Evolutionary conservation across 2,113 vertebrate genomes (phyloP).

Genomic region (Plectropomus leopardus): DNA sequence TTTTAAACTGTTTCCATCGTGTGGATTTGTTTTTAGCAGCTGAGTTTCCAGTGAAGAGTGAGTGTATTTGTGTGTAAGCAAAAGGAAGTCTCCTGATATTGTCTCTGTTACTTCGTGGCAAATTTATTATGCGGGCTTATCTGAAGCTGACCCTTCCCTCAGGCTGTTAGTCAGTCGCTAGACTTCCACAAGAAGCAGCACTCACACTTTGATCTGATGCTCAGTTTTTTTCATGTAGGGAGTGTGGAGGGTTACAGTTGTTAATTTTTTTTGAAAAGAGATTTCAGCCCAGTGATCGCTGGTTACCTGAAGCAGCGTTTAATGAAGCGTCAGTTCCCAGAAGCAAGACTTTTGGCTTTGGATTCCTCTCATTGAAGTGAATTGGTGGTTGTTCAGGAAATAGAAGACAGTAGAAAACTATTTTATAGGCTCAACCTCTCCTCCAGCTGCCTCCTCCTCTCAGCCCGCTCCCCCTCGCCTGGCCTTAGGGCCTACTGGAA

Average conservation of each 20-base stretch:
- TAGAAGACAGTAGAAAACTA: slow-evolving; percentile 21
- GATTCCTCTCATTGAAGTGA: background rate
- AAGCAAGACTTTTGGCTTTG: background rate
- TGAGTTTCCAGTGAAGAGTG: slow-evolving; percentile 56
- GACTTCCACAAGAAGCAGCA: slow-evolving; percentile 13
- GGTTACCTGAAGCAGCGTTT: background rate
- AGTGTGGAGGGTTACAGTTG: background rate
- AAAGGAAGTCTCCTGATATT: slow-evolving; percentile 64
- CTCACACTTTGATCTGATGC: background rate
- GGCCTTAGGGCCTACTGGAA: slow-evolving; percentile 74
- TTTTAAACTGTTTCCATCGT: slow-evolving; percentile 34
- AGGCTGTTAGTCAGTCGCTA: slow-evolving; percentile 20
- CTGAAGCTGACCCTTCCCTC: slow-evolving; percentile 50
- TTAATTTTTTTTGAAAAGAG: background rate
- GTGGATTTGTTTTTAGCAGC: slow-evolving; percentile 25
- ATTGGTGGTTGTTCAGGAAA: background rate
- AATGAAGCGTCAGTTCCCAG: background rate
- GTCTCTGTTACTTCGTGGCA: slow-evolving; percentile 65
- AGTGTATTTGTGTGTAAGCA: slow-evolving; percentile 75
- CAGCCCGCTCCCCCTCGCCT: slow-evolving; percentile 28
- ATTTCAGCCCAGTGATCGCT: background rate
- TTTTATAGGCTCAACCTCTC: slow-evolving; percentile 39
- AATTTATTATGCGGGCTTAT: slow-evolving; percentile 59
- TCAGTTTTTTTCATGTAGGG: background rate
- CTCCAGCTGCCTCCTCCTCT: slow-evolving; percentile 37